These are phyloP conservation scores for Steatornis caripensis DNA, from an alignment of 2,113 vertebrate genomes.

Conservation along the genomic window DNA sequence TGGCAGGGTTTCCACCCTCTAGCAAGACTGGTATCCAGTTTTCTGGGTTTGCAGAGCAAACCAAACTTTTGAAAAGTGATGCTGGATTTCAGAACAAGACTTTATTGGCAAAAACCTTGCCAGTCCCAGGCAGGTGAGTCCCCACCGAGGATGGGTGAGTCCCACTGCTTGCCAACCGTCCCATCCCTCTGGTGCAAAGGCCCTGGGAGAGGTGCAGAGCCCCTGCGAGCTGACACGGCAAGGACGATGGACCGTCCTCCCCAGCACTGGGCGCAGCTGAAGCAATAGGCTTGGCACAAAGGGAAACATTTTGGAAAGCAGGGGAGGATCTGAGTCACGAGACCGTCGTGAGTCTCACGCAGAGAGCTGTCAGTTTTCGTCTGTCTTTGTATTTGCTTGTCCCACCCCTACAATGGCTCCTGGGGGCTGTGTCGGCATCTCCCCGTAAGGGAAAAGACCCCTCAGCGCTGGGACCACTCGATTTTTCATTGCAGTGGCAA, in stretches of 20 bases:
- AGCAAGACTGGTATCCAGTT: not conserved
- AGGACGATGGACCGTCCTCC: not conserved
- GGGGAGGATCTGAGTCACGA: not conserved
- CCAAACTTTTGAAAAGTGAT: not conserved
- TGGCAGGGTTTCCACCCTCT: not conserved
- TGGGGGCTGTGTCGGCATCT: not conserved
- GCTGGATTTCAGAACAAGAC: not conserved
- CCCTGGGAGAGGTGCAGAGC: not conserved
- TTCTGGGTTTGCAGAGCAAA: not conserved
- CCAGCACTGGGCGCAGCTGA: fast-evolving
- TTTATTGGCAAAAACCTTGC: not conserved
- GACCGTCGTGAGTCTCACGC: fast-evolving
- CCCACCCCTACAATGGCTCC: not conserved
- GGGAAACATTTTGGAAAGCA: not conserved
- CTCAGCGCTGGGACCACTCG: fast-evolving
- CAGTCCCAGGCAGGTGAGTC: fast-evolving
- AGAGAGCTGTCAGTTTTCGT: not conserved
- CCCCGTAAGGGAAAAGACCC: not conserved
- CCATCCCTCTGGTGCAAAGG: not conserved
- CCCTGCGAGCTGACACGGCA: not conserved
- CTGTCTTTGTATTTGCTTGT: not conserved
- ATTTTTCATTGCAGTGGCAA: not conserved
- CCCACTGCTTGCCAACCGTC: not conserved
- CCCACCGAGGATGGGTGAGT: not conserved
- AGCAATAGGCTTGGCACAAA: fast-evolving